Percentiles rank a stretch among this genome's conserved stretches.
phyloP scores from a whole-genome alignment of 2,113 vertebrate species.

The Eubucco bourcierii region DNA sequence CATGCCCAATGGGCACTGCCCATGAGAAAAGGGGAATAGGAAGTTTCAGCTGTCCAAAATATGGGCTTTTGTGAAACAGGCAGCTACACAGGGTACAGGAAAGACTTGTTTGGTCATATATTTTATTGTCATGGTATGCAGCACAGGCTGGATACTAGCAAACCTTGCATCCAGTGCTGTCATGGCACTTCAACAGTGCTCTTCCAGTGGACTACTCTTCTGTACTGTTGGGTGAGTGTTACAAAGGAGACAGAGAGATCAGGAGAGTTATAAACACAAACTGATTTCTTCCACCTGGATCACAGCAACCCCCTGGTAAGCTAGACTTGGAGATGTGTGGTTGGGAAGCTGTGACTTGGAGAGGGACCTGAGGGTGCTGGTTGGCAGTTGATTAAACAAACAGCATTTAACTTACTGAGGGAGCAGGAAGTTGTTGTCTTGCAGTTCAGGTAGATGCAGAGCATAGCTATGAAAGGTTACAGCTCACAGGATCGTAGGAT shows the following conservation, averaged over 20 bases:
- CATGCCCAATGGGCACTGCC: accelerated
- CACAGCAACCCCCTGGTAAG: no score
- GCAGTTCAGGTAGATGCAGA: neutral
- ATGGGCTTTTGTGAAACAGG: neutral
- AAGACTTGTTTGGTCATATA: neutral
- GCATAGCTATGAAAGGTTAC: neutral
- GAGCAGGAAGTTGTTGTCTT: no score
- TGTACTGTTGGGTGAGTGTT: neutral
- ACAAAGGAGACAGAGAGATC: no score
- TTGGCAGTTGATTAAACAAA: no score
- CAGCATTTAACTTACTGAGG: no score
- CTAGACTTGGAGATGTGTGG: no score
- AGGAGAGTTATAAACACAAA: no score
- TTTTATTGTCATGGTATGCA: neutral
- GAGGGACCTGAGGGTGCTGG: no score
- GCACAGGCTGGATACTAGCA: neutral
- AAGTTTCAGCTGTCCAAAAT: neutral
- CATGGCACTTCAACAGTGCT: neutral
- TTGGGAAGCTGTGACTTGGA: no score
- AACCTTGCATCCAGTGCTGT: neutral
- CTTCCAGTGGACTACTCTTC: neutral
- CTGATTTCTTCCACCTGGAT: no score
- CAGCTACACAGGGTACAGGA: neutral
- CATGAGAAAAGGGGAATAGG: neutral
- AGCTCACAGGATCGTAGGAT: neutral